phyloP scores from a whole-genome alignment of 2,113 vertebrate genomes.

The Prionailurus bengalensis region DNA sequence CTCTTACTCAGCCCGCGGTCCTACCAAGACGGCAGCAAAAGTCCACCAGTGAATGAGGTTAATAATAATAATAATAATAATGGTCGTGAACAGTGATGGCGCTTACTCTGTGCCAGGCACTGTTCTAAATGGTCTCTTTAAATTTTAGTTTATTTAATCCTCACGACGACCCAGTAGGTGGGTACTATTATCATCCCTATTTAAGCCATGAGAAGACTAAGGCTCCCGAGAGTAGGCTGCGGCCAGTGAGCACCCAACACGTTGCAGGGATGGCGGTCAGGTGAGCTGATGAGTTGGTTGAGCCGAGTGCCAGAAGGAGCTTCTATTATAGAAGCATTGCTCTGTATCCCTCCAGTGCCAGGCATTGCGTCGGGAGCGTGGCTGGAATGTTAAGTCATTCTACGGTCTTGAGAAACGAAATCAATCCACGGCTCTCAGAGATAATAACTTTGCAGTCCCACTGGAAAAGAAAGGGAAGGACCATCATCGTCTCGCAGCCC shows the following conservation, averaged over 20 bases:
- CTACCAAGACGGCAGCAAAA: neutral
- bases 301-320: too few relatives aligned
- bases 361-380: neutral
- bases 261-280: neutral
- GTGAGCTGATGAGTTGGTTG: neutral
- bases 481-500: neutral
- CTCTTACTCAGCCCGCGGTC: neutral
- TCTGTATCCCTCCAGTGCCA: accelerated
- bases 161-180: neutral
- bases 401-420: neutral
- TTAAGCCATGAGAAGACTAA: neutral
- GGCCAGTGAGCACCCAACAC: accelerated
- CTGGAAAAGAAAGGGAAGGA: neutral
- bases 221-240: neutral
- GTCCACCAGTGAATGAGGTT: too few relatives aligned
- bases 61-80: neutral
- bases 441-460: neutral
- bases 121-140: neutral
- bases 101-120: neutral
- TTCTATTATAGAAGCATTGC: neutral
- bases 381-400: neutral
- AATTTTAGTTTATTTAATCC: neutral
- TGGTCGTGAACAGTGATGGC: neutral
- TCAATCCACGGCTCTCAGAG: neutral
- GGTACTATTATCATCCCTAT: neutral